Conservation (phyloP, 1,140 invertebrate genomes). For the Drosophila tropicalis region DNA sequence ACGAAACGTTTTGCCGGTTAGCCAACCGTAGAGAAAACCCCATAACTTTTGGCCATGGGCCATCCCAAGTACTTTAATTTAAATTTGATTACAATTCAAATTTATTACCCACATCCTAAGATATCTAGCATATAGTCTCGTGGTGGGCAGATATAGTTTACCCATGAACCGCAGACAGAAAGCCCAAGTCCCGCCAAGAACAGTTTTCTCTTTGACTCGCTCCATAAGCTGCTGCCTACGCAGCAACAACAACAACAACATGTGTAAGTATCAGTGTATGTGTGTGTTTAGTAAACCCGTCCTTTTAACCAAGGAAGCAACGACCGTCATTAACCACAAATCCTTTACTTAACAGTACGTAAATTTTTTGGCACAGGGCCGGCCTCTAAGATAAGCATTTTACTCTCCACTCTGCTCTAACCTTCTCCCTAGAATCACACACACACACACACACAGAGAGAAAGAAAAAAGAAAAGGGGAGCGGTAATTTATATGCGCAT, state of each 20-base stretch:
- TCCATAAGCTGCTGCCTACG: conserved; percentile 7
- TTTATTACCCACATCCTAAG: conserved; percentile 70
- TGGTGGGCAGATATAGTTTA: conserved; percentile 6
- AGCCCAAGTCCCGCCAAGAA: conserved; percentile 7
- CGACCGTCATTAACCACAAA: conserved; percentile 80
- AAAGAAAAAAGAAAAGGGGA: conserved; percentile 25
- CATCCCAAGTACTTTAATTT: conserved; percentile 62
- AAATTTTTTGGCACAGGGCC: conserved; percentile 69
- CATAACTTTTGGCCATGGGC: conserved; percentile 16
- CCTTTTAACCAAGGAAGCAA: conserved; percentile 34
- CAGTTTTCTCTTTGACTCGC: background rate
- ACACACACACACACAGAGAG: background rate
- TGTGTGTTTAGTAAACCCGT: conserved; percentile 28
- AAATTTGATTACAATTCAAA: conserved; percentile 75
- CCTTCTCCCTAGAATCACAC: background rate
- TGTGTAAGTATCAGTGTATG: conserved; percentile 39
- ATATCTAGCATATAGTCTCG: conserved; percentile 8
- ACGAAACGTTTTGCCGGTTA: background rate
- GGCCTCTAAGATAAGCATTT: conserved; percentile 63
- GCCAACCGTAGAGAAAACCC: background rate
- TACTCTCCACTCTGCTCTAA: conserved; percentile 1
- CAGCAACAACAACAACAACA: conserved; percentile 31
- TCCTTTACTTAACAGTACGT: conserved; percentile 81
- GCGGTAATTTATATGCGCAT: conserved; percentile 69
- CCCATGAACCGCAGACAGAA: conserved; percentile 23